Percentiles rank a stretch among this genome's conserved stretches.
Evolutionary conservation across 2,888 invertebrate species (phyloP).

Genomic region (Drosophila antonietae): DNA sequence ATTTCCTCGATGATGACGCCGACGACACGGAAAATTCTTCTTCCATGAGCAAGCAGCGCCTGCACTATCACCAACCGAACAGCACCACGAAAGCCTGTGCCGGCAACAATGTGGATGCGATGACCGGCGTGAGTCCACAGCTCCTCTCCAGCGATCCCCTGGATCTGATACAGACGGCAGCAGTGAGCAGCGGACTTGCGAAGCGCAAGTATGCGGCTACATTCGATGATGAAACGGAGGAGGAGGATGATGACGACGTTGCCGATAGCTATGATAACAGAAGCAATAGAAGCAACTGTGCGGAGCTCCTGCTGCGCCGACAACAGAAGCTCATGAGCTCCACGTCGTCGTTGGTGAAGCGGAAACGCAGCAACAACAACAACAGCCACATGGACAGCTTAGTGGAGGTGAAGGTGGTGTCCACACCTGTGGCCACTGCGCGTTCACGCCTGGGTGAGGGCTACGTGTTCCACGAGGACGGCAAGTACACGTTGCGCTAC

Average conservation of each 20-base stretch:
- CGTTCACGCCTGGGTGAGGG: slow-evolving; percentile 72
- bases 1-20: slow-evolving; percentile 65
- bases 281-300: slow-evolving; percentile 43
- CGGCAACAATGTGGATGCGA: slow-evolving; percentile 58
- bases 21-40: slow-evolving; percentile 72
- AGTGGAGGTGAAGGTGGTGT: slow-evolving; percentile 27
- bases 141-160: slow-evolving; percentile 72
- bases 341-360: slow-evolving; percentile 45
- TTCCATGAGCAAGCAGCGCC: slow-evolving; percentile 69
- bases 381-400: slow-evolving; percentile 30
- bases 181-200: slow-evolving; percentile 54
- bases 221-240: slow-evolving; percentile 56
- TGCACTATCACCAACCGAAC: slow-evolving; percentile 32
- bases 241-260: slow-evolving; percentile 49
- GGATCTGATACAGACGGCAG: slow-evolving; percentile 75
- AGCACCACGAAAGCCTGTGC: background rate
- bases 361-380: slow-evolving; percentile 59
- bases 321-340: slow-evolving; percentile 42
- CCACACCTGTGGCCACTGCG: slow-evolving; percentile 10
- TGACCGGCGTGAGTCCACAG: slow-evolving; percentile 20
- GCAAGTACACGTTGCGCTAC: slow-evolving; percentile 79
- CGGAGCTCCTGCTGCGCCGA: slow-evolving; percentile 36
- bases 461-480: slow-evolving; percentile 82
- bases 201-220: slow-evolving; percentile 71
- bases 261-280: slow-evolving; percentile 38